Evolutionary conservation across 2,797 vertebrate genomes (phyloP).

Genomic region (Lacerta bilineata): DNA sequence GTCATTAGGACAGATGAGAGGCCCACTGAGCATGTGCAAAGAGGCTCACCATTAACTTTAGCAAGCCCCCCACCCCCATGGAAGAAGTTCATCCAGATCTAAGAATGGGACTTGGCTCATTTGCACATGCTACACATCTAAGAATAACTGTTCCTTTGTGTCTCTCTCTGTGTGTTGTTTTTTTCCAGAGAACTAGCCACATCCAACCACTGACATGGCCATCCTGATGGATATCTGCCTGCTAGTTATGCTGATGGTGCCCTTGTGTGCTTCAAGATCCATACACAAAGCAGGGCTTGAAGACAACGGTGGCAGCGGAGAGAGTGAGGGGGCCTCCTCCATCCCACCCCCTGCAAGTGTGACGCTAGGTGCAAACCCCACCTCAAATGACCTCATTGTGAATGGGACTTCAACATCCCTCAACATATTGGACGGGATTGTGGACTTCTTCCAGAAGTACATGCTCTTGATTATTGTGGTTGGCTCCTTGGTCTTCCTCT

Average conservation of each 20-base stretch:
- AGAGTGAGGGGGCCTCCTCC: constrained; percentile 84
- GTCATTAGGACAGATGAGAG: neutral
- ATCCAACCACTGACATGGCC: constrained; percentile 45
- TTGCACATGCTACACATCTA: neutral
- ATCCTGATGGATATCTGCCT: accelerated
- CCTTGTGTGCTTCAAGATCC: constrained; percentile 40
- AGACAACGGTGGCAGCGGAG: constrained; percentile 86
- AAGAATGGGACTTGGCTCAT: neutral
- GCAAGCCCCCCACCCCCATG: neutral
- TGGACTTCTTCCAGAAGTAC: constrained; percentile 92
- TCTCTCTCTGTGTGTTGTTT: neutral
- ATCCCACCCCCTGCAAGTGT: constrained; percentile 69
- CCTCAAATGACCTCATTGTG: constrained; percentile 45
- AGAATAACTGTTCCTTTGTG: neutral
- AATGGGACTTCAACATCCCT: constrained; percentile 83
- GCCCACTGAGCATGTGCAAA: neutral
- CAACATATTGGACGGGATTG: constrained; percentile 86
- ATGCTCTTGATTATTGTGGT: constrained; percentile 92
- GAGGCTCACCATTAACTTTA: neutral
- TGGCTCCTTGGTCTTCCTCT: constrained; percentile 89
- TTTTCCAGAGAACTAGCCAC: neutral
- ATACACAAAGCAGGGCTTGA: constrained; percentile 52
- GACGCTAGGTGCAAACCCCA: constrained; percentile 74
- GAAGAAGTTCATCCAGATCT: neutral
- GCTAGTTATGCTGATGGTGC: constrained; percentile 49